These are phyloP conservation scores for Eubasilissa splendida DNA, from an alignment of 2,888 invertebrate genomes.

Conservation along the genomic window DNA sequence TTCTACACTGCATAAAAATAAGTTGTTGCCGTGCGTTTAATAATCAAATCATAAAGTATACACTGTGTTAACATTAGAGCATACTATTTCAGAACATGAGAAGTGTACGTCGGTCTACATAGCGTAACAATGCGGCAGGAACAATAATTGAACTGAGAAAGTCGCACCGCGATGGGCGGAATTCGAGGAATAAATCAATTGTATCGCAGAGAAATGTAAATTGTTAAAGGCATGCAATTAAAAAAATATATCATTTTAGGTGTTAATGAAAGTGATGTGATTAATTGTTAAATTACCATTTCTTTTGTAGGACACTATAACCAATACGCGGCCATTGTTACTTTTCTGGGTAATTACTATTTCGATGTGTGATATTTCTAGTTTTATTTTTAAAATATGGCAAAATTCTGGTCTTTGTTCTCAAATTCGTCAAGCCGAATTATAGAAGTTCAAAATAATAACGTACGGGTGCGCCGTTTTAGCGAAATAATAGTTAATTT, in stretches of 20 bases:
- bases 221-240: not conserved
- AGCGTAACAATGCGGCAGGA: conserved; percentile 20
- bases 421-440: not conserved
- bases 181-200: conserved; percentile 2
- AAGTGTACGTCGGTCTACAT: conserved; percentile 10
- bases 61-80: conserved; percentile 10
- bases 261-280: not conserved
- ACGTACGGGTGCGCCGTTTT: conserved; percentile 25
- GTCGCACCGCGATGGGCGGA: not conserved
- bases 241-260: not conserved
- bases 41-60: not conserved
- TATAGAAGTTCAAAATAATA: not conserved
- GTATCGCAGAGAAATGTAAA: conserved; percentile 9
- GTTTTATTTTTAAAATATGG: too few species aligned
- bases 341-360: not conserved
- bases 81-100: conserved; percentile 7
- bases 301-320: not conserved
- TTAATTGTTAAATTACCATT: not conserved
- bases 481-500: conserved; percentile 32
- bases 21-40: too few species aligned
- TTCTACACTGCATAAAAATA: too few species aligned
- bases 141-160: conserved; percentile 3
- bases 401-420: not conserved
- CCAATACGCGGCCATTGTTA: not conserved
- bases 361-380: not conserved